Percentiles rank a stretch among this genome's conserved stretches.
Evolutionary conservation across 2,797 vertebrate genomes (phyloP).

Genomic region (Gymnothorax javanicus): DNA sequence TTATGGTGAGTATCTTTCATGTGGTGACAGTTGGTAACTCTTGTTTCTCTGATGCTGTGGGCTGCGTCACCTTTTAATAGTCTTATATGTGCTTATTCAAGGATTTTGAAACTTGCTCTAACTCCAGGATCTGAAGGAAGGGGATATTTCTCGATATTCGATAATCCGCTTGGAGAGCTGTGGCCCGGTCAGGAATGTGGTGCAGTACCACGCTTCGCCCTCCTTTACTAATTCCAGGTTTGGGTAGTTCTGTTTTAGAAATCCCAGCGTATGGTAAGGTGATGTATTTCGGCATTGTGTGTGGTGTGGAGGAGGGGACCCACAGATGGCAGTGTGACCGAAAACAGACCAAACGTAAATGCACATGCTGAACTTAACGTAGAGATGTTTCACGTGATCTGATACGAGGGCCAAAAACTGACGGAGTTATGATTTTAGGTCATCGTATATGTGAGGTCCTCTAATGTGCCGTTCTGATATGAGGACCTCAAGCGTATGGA

Average conservation of each 20-base stretch:
- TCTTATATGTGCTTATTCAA: slow-evolving; percentile 6
- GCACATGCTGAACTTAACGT: not conserved
- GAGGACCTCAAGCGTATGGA: not conserved
- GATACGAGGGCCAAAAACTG: not conserved
- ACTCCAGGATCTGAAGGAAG: not conserved
- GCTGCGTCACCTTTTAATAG: not conserved
- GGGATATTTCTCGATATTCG: not conserved
- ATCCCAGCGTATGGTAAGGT: not conserved
- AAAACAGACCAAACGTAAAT: not conserved
- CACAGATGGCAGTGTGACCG: not conserved
- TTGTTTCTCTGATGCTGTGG: not conserved
- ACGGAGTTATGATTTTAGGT: no score
- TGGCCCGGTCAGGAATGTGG: not conserved
- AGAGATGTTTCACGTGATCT: not conserved
- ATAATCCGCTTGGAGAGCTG: not conserved
- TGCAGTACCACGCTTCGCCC: not conserved
- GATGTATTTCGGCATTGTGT: not conserved
- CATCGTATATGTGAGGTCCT: not conserved
- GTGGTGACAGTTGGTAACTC: not conserved
- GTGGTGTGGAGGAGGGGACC: slow-evolving; percentile 11
- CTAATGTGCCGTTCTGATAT: no score
- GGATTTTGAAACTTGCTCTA: not conserved
- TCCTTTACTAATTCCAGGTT: not conserved
- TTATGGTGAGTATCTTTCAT: not conserved
- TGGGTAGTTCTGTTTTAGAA: not conserved